A percentile compares a stretch with the other conserved stretches of the same genome.
Evolutionary conservation across 2,113 vertebrate species (phyloP).

Genomic region (Aramus guarauna): DNA sequence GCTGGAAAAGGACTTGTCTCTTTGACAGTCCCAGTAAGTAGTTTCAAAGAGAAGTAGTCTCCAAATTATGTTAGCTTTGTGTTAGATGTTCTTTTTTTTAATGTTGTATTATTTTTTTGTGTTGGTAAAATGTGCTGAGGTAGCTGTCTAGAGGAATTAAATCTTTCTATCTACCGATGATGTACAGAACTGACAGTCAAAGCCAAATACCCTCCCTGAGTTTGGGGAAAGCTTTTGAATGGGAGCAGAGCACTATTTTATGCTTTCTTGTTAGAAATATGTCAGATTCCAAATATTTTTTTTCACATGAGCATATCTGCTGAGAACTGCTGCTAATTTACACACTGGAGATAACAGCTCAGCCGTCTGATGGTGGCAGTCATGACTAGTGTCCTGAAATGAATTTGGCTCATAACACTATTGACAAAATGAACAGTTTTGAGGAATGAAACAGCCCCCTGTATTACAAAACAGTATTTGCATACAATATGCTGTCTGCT

Average conservation of each 20-base stretch:
- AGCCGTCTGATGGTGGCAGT: not conserved
- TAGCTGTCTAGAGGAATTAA: not conserved
- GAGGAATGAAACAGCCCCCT: not conserved
- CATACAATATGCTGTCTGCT: not conserved
- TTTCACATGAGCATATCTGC: not conserved
- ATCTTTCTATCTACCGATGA: not conserved
- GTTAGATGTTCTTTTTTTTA: not conserved
- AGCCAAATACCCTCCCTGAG: not conserved
- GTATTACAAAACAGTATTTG: not conserved
- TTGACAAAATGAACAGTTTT: not conserved
- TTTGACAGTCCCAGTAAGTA: not conserved
- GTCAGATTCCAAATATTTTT: not conserved
- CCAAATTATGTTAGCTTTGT: not conserved
- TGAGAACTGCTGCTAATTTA: not conserved
- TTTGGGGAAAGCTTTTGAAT: not conserved
- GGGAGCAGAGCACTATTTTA: not conserved
- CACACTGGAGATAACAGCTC: not conserved
- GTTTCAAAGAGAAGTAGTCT: not conserved
- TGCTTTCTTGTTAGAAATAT: not conserved
- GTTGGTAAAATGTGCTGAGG: not conserved
- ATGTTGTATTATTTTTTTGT: not conserved
- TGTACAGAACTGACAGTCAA: not conserved
- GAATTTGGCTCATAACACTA: not conserved
- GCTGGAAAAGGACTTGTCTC: not conserved
- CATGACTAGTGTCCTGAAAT: not conserved